Evolutionary conservation across 2,113 vertebrate species (phyloP).

Genomic region (Brachyistius frenatus): DNA sequence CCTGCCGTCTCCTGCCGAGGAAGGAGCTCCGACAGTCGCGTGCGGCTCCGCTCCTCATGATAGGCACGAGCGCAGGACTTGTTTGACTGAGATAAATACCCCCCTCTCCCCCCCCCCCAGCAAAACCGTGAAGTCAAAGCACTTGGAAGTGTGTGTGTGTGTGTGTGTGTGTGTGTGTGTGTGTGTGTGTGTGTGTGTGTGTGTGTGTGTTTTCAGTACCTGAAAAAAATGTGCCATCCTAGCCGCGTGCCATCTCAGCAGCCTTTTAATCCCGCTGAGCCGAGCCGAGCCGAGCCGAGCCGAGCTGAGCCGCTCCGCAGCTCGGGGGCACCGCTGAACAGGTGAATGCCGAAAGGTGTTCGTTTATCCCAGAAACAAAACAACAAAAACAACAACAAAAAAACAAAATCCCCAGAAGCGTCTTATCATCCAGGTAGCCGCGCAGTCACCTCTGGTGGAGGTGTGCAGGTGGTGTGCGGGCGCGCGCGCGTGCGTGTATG

Average conservation of each 20-base stretch:
- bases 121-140: too few relatives aligned
- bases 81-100: background rate
- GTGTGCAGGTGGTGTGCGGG: background rate
- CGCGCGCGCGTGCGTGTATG: too few relatives aligned
- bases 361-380: conserved; percentile 4
- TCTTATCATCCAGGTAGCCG: conserved; percentile 48
- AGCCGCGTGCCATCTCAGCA: conserved; percentile 21
- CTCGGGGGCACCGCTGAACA: conserved; percentile 35
- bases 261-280: conserved; percentile 43
- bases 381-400: too few relatives aligned
- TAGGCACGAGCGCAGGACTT: conserved; percentile 13
- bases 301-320: conserved; percentile 1
- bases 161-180: too few relatives aligned
- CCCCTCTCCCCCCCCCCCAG: too few relatives aligned
- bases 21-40: background rate
- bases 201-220: conserved; percentile 40
- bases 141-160: too few relatives aligned
- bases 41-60: background rate
- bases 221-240: conserved; percentile 52
- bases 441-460: conserved; percentile 1
- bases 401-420: conserved; percentile 31
- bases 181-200: too few relatives aligned
- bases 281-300: background rate
- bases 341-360: conserved; percentile 56
- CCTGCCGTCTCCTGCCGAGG: background rate